A percentile compares a stretch with the other conserved stretches of the same genome.
Conservation (phyloP, 1,140 invertebrate genomes). For the Ips nitidus region DNA sequence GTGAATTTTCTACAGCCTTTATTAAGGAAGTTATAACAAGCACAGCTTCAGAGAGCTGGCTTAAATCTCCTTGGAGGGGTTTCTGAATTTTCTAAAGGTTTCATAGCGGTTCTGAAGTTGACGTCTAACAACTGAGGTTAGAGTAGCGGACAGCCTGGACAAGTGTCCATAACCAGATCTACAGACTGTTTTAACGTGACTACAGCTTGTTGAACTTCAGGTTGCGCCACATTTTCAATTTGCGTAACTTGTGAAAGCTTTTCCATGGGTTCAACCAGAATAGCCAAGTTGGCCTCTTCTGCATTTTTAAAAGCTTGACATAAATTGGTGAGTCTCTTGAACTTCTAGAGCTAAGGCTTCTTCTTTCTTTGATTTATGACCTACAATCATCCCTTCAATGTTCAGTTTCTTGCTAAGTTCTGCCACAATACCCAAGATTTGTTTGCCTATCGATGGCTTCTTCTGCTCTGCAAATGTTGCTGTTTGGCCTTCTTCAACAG, state of each 20-base stretch:
- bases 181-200: slow-evolving; percentile 22
- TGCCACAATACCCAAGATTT: slow-evolving; percentile 26
- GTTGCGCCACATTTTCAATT: slow-evolving; percentile 15
- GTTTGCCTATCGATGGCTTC: slow-evolving; percentile 13
- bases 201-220: slow-evolving; percentile 25
- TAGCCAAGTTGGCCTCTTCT: slow-evolving; percentile 9
- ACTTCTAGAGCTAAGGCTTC: slow-evolving; percentile 17
- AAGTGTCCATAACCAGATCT: slow-evolving; percentile 15
- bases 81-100: background rate
- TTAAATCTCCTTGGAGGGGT: background rate
- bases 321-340: slow-evolving; percentile 5
- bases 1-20: background rate
- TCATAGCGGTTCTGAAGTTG: background rate
- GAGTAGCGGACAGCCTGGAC: background rate
- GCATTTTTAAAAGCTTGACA: slow-evolving; percentile 11
- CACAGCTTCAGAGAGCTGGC: background rate
- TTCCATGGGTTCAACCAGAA: slow-evolving; percentile 25
- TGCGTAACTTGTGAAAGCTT: slow-evolving; percentile 23
- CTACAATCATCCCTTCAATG: slow-evolving; percentile 27
- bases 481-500: background rate
- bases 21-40: background rate
- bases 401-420: slow-evolving; percentile 33
- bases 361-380: slow-evolving; percentile 7
- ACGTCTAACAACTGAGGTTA: background rate
- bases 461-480: background rate